phyloP scores from a whole-genome alignment of 2,888 invertebrate species.

The Scaptomyza flava region DNA sequence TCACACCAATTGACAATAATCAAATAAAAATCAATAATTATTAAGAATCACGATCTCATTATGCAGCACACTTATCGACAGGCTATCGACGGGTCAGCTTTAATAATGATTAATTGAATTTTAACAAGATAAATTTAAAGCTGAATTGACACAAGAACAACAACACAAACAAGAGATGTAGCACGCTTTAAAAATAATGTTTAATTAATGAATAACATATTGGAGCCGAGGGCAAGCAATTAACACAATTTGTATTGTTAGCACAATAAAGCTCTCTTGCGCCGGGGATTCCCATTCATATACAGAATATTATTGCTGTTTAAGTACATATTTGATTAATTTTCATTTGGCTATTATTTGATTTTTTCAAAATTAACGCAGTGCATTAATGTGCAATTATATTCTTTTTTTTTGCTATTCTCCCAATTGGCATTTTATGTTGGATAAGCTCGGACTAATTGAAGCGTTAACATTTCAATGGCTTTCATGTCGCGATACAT shows the following conservation, averaged over 20 bases:
- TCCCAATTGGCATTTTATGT: constrained; percentile 19
- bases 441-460: constrained; percentile 57
- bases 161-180: not conserved
- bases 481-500: constrained; percentile 19
- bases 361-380: constrained; percentile 15
- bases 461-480: constrained; percentile 72
- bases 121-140: constrained; percentile 40
- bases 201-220: constrained; percentile 69
- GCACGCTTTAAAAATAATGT: constrained; percentile 43
- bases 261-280: constrained; percentile 27
- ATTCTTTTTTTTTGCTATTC: constrained; percentile 48
- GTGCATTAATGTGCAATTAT: constrained; percentile 68
- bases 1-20: not conserved
- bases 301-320: not conserved
- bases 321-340: constrained; percentile 40
- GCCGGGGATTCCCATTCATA: constrained; percentile 9
- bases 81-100: constrained; percentile 27
- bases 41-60: constrained; percentile 15
- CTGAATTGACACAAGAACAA: not conserved
- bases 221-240: constrained; percentile 55
- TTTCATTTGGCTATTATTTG: constrained; percentile 9
- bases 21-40: constrained; percentile 4
- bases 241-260: constrained; percentile 65
- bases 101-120: constrained; percentile 61
- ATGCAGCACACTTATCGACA: constrained; percentile 10